These are phyloP conservation scores for Progne subis DNA, from an alignment of 2,113 vertebrate species.

Conservation along the genomic window DNA sequence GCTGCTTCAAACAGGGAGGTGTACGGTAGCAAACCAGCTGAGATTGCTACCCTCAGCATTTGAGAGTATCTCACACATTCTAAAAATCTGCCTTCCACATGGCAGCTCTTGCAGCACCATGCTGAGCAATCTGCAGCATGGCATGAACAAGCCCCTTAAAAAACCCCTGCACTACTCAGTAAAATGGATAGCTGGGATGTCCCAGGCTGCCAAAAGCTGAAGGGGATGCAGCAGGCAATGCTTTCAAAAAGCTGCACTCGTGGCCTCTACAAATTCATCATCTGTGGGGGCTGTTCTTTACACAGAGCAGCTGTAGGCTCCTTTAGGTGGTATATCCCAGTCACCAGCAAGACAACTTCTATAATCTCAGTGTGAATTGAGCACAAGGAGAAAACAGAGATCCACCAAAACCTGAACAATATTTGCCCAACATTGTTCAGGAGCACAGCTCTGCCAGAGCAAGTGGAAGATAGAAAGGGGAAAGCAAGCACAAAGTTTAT, in stretches of 20 bases:
- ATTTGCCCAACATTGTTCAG: background rate
- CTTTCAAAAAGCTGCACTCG: background rate
- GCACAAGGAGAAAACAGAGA: background rate
- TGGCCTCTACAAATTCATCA: background rate
- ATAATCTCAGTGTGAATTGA: background rate
- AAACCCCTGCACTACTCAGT: background rate
- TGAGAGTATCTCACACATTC: background rate
- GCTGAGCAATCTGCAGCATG: background rate
- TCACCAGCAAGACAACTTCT: background rate
- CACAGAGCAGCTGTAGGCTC: background rate
- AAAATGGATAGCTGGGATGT: background rate
- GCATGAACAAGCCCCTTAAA: background rate
- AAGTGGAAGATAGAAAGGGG: background rate
- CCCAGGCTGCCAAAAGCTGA: background rate
- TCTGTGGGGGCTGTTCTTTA: background rate
- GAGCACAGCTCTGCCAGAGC: background rate
- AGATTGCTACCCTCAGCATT: background rate
- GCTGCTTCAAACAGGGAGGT: background rate
- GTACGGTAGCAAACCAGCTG: accelerated
- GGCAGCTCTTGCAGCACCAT: background rate
- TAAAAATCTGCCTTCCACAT: background rate
- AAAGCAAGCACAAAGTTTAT: background rate
- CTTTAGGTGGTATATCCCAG: background rate
- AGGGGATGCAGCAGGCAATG: background rate
- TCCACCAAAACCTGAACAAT: background rate